phyloP scores from a whole-genome alignment of 2,113 vertebrate genomes.

The Megalops atlanticus region DNA sequence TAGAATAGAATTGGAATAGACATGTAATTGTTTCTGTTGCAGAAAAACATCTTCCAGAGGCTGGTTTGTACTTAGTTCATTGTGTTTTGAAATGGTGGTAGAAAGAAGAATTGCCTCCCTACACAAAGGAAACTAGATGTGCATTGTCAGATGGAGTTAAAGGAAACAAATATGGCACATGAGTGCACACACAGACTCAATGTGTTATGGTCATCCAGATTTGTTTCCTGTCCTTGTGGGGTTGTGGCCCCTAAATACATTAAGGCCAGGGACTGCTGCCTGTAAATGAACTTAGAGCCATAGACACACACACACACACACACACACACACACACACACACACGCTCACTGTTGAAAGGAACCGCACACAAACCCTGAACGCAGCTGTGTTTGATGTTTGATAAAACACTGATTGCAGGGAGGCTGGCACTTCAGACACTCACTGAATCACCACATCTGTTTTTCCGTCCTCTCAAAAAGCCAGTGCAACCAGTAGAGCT shows the following conservation, averaged over 20 bases:
- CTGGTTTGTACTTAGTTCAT: background rate
- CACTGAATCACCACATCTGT: background rate
- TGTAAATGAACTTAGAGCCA: too few relatives aligned
- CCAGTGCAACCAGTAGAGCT: background rate
- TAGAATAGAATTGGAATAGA: background rate
- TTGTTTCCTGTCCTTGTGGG: background rate
- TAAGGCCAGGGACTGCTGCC: too few relatives aligned
- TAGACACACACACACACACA: conserved; percentile 46
- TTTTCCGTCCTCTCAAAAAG: background rate
- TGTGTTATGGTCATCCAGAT: background rate
- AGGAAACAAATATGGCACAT: background rate
- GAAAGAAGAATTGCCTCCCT: background rate
- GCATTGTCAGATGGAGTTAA: background rate
- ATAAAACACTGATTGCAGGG: background rate
- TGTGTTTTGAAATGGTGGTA: background rate
- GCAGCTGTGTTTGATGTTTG: conserved; percentile 8
- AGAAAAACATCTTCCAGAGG: background rate
- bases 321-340: conserved; percentile 25
- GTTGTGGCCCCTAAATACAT: conserved; percentile 11
- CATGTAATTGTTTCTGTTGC: background rate
- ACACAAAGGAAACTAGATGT: background rate
- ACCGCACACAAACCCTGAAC: background rate
- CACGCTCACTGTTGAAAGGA: conserved; percentile 18
- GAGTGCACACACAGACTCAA: background rate
- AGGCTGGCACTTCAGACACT: background rate